Evolutionary conservation across 1,140 invertebrate species (phyloP).

Genomic region (Drosophila kanapiae): DNA sequence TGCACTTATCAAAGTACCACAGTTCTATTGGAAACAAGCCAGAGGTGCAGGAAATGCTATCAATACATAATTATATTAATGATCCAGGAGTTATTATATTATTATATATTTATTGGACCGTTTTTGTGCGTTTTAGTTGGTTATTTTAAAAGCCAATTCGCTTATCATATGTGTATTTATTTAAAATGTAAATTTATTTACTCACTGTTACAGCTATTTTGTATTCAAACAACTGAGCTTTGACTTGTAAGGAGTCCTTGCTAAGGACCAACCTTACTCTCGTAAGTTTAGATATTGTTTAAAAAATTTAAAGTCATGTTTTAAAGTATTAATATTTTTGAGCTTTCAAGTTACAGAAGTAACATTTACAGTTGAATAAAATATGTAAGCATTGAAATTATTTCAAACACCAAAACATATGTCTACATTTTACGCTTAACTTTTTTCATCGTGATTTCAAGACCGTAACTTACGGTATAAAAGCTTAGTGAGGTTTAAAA

Average conservation of each 20-base stretch:
- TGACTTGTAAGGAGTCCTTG: no score
- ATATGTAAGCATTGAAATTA: background rate
- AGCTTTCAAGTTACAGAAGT: background rate
- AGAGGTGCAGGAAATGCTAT: background rate
- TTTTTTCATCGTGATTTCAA: background rate
- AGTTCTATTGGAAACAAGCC: constrained; percentile 41
- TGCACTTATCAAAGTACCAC: constrained; percentile 86
- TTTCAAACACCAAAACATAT: no score
- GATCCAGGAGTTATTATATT: no score
- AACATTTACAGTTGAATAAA: background rate
- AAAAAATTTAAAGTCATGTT: background rate
- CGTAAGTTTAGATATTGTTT: background rate
- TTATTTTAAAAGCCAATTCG: no score
- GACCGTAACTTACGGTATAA: background rate
- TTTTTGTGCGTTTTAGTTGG: background rate
- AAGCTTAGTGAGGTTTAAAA: background rate
- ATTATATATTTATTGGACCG: no score
- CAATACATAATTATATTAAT: background rate
- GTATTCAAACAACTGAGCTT: no score
- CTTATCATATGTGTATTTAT: no score
- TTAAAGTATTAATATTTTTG: no score
- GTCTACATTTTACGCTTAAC: background rate
- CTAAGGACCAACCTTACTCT: background rate
- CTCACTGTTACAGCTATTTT: no score
- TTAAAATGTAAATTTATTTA: no score